Evolutionary conservation across 2,113 vertebrate genomes (phyloP).

Genomic region (Limnothrissa miodon): DNA sequence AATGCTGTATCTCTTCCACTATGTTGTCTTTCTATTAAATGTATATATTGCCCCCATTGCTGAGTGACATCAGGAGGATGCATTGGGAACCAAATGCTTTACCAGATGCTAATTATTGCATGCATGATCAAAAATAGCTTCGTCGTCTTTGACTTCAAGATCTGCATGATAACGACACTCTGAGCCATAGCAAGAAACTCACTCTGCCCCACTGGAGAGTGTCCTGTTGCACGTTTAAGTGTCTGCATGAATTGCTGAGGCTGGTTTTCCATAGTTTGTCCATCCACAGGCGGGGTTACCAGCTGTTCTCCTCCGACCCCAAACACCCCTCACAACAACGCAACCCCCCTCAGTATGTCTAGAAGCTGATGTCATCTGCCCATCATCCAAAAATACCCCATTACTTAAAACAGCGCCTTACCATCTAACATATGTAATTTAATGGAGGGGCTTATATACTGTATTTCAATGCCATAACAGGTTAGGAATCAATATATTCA

Average conservation of each 20-base stretch:
- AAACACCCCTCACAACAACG: conserved; percentile 10
- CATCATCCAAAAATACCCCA: not conserved
- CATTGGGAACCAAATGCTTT: not conserved
- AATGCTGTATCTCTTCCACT: not conserved
- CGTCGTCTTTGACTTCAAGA: not conserved
- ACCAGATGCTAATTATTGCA: not conserved
- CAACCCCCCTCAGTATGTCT: not conserved
- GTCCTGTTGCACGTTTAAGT: not conserved
- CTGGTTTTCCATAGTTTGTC: conserved; percentile 13
- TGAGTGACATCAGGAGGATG: not conserved
- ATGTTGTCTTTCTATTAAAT: not conserved
- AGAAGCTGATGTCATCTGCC: conserved; percentile 12
- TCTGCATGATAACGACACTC: not conserved
- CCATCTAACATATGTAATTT: not conserved
- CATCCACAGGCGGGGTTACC: not conserved
- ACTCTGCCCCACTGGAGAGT: not conserved
- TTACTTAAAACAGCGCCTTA: not conserved
- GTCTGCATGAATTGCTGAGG: not conserved
- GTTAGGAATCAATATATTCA: not conserved
- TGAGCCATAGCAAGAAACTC: not conserved
- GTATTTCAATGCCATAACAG: not conserved
- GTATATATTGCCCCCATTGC: not conserved
- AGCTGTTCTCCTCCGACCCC: not conserved
- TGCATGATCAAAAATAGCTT: not conserved
- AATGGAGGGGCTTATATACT: not conserved